Evolutionary conservation across 2,888 invertebrate species (phyloP).

Genomic region (Meandrusa payeni): DNA sequence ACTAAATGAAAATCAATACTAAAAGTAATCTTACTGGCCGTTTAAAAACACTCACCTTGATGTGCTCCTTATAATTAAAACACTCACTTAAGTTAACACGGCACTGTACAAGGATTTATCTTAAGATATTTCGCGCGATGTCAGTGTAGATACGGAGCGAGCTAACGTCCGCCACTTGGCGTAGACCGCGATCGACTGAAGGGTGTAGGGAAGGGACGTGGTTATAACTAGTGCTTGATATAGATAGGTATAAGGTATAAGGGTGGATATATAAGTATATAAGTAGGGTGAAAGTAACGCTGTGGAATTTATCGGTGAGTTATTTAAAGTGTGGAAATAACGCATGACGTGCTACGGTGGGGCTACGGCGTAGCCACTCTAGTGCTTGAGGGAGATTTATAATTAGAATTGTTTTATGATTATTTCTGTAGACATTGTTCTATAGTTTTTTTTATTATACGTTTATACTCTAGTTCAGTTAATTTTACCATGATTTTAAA

Average conservation of each 20-base stretch:
- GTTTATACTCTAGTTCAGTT: too few species aligned
- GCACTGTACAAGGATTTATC: conserved; percentile 1
- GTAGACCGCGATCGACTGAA: conserved; percentile 39
- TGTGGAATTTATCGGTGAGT: conserved; percentile 13
- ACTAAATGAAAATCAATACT: too few species aligned
- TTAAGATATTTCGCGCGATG: background rate
- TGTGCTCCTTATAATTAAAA: background rate
- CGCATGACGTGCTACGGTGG: conserved; percentile 15
- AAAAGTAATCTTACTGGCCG: too few species aligned
- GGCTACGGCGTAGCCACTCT: conserved; percentile 12
- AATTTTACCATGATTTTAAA: too few species aligned
- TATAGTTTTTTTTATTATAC: too few species aligned
- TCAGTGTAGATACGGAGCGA: background rate
- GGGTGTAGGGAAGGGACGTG: conserved; percentile 18
- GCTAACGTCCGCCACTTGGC: conserved; percentile 6
- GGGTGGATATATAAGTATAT: conserved; percentile 11
- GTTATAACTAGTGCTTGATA: conserved; percentile 17
- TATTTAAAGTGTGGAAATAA: conserved; percentile 16
- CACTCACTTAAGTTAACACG: background rate
- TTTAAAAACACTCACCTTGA: conserved; percentile 1
- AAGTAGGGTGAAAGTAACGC: conserved; percentile 23
- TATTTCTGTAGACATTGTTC: too few species aligned
- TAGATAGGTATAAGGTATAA: conserved; percentile 11
- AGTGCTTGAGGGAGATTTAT: background rate
- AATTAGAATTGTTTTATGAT: too few species aligned